A percentile compares a stretch with the other conserved stretches of the same genome.
phyloP scores from a whole-genome alignment of 2,888 invertebrate genomes.

The Tetragonula carbonaria region DNA sequence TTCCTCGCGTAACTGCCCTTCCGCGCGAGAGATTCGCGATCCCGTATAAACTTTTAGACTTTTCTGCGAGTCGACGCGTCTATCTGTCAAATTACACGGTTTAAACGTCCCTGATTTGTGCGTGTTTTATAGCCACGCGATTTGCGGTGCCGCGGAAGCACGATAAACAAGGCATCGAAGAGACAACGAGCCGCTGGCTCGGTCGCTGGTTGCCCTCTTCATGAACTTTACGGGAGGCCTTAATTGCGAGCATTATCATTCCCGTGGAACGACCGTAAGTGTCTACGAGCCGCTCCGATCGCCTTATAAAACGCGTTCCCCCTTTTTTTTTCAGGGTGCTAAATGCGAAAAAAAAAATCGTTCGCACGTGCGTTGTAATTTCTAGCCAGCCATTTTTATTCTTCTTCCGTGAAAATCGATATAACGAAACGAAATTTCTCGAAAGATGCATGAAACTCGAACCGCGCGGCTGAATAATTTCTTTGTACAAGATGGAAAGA shows the following conservation, averaged over 20 bases:
- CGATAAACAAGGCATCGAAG: conserved; percentile 62
- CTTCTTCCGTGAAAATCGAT: conserved; percentile 43
- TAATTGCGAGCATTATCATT: conserved; percentile 80
- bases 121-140: conserved; percentile 69
- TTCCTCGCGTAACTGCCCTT: background rate
- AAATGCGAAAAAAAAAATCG: conserved; percentile 43
- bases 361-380: conserved; percentile 69
- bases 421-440: conserved; percentile 17
- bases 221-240: conserved; percentile 65
- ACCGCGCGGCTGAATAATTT: too few relatives aligned
- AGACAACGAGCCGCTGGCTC: conserved; percentile 54
- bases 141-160: conserved; percentile 45
- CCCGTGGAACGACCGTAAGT: conserved; percentile 63
- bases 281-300: conserved; percentile 46
- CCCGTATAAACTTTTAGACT: conserved; percentile 34
- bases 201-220: conserved; percentile 12
- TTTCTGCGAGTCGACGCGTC: conserved; percentile 55
- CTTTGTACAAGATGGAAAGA: too few relatives aligned
- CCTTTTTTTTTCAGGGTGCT: conserved; percentile 34
- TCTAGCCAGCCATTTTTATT: conserved; percentile 33
- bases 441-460: background rate
- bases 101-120: conserved; percentile 82
- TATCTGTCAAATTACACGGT: conserved; percentile 78
- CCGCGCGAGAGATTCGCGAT: background rate
- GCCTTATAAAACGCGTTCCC: conserved; percentile 44